Evolutionary conservation across 2,888 invertebrate genomes (phyloP), one percentile per base, ranked within the genome.

Genomic region (Pomacea canaliculata): DNA sequence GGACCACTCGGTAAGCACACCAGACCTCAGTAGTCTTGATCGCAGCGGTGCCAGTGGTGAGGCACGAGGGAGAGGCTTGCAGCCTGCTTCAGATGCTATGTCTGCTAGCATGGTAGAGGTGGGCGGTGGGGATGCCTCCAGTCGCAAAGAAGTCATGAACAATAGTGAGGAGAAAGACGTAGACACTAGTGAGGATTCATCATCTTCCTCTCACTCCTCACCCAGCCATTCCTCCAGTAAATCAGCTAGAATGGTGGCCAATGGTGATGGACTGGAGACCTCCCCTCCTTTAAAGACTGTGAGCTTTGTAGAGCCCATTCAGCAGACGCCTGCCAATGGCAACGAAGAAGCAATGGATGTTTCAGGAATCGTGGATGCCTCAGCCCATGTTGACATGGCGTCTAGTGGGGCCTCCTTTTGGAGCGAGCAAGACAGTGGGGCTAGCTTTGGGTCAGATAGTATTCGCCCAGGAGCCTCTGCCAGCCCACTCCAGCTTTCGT

Each of bases 391-490:
- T 37, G 27, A 60, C 70, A 62, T 73, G 73, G 48, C 27, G 4
- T 46, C 48, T 68, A n/a, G 75, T 67, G 37, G 71, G 65, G 77
- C 67, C 68, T 60, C 78, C 66, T 72, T 80, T 74, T 71, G 80
- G 78, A 49, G 66, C 68, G 70, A 67, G 77, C 71, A 76, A 70
- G 70, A 79, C 76, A 68, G 78, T 76, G 60, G 79, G 77, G 66
- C 77, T 65, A 46, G 74, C 71, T 65, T 70, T 51, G 73, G 75
- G 70, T 51, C 63, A 62, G 71, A 68, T 18, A 63, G n/a, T 27
- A 27, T 69, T 48, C 60, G 51, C 27, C 10, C 67, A 27, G 70
- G 63, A 12, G 73, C 70, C 73, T 70, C 76, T 46, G 73, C 70
- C 70, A 65, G 70, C 68, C 70, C 79, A 75, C 70, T 79, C 73